Evolutionary conservation across 1,140 invertebrate species (phyloP).

Genomic region (Leptoteleia sp.): DNA sequence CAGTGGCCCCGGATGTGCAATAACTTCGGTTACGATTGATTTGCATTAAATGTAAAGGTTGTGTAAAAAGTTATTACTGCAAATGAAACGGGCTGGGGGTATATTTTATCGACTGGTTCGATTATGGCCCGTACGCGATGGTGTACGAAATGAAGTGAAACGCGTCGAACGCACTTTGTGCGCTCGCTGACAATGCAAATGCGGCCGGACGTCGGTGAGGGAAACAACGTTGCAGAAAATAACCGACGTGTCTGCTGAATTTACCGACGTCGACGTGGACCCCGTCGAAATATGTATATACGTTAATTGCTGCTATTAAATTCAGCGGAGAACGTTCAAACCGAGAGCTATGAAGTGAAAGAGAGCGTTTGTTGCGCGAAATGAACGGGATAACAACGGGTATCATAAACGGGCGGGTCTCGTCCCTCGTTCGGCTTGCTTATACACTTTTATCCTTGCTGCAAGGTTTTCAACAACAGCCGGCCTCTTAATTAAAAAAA

Average conservation of each 20-base stretch:
- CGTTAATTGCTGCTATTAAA: slow-evolving; percentile 68
- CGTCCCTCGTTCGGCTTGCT: slow-evolving; percentile 23
- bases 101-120: slow-evolving; percentile 23
- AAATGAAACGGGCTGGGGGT: neutral
- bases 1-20: neutral
- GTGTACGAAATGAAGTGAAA: slow-evolving; percentile 48
- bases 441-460: slow-evolving; percentile 10
- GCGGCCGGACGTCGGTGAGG: slow-evolving; percentile 45
- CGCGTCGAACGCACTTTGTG: slow-evolving; percentile 35
- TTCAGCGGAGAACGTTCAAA: slow-evolving; percentile 45
- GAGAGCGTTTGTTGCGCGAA: slow-evolving; percentile 43
- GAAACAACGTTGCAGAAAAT: slow-evolving; percentile 61
- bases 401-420: slow-evolving; percentile 49
- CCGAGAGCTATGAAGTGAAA: slow-evolving; percentile 37
- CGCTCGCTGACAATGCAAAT: slow-evolving; percentile 58
- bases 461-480: too few species aligned
- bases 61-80: neutral
- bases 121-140: too few species aligned
- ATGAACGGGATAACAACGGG: slow-evolving; percentile 42
- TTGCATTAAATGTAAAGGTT: neutral
- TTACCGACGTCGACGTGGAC: slow-evolving; percentile 46
- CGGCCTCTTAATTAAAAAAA: too few species aligned
- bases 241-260: slow-evolving; percentile 57
- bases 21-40: neutral
- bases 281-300: slow-evolving; percentile 53